phyloP scores from a whole-genome alignment of 1,140 invertebrate species.

The Rhopalosiphum padi region DNA sequence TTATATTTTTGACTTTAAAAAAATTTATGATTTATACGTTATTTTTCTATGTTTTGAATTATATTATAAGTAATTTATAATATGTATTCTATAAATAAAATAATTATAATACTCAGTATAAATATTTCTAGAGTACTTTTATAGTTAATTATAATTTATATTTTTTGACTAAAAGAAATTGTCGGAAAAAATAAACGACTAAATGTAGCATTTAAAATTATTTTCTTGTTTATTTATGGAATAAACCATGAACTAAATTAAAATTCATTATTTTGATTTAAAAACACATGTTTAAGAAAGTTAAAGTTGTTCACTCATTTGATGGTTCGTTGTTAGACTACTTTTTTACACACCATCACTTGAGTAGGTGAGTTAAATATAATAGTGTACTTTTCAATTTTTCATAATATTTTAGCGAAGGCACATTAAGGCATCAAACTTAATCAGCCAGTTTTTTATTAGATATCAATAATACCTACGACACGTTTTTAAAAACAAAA shows the following conservation, averaged over 20 bases:
- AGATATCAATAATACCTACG: not conserved
- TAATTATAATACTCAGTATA: not conserved
- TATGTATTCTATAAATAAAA: not conserved
- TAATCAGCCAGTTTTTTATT: not conserved
- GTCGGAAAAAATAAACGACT: not conserved
- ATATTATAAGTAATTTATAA: not conserved
- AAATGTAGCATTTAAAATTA: not conserved
- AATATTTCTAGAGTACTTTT: not conserved
- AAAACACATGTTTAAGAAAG: not conserved
- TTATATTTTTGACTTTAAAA: not conserved
- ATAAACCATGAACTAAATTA: not conserved
- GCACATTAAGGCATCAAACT: not conserved
- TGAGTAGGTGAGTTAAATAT: not conserved
- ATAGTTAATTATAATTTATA: not conserved
- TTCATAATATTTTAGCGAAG: not conserved
- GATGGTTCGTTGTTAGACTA: not conserved
- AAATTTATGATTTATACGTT: not conserved
- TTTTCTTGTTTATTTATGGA: not conserved
- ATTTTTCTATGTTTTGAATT: not conserved
- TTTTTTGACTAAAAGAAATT: not conserved
- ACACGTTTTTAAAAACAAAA: not conserved
- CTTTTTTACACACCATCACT: not conserved
- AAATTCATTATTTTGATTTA: not conserved
- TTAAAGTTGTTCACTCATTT: not conserved
- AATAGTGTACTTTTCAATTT: not conserved